phyloP scores from a whole-genome alignment of 2,113 vertebrate species.

The Rhinoderma darwinii region DNA sequence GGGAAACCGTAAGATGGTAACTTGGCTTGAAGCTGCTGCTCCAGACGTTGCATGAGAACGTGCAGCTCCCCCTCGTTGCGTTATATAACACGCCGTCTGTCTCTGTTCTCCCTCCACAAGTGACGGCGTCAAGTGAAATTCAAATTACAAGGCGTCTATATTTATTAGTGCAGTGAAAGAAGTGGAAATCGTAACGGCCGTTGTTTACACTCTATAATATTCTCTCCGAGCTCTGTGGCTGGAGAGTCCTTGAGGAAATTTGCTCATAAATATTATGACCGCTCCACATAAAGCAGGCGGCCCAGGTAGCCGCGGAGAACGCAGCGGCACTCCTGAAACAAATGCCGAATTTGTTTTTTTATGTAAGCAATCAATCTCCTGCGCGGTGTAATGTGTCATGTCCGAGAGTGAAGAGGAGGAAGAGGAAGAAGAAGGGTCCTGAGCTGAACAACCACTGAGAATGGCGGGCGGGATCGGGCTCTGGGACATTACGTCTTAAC shows the following conservation, averaged over 20 bases:
- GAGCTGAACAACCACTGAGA: too few species aligned
- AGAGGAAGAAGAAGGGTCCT: background rate
- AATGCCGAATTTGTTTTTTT: slow-evolving; percentile 27
- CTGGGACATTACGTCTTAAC: too few species aligned
- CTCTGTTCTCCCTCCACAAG: background rate
- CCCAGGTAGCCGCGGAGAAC: background rate
- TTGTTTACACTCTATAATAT: slow-evolving; percentile 52
- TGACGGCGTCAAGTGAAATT: background rate
- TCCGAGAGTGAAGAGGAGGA: background rate
- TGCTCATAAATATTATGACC: slow-evolving; percentile 53
- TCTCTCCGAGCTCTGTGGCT: background rate
- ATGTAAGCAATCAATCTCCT: slow-evolving; percentile 53
- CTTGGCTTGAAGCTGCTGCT: background rate
- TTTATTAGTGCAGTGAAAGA: slow-evolving; percentile 47
- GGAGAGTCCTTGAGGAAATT: slow-evolving; percentile 50
- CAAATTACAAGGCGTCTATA: background rate
- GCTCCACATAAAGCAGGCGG: slow-evolving; percentile 51
- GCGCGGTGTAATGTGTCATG: slow-evolving; percentile 40
- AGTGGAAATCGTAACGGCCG: background rate
- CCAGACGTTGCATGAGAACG: background rate
- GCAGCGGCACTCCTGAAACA: background rate
- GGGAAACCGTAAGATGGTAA: too few species aligned
- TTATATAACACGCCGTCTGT: background rate
- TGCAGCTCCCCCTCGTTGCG: background rate
- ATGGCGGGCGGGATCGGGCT: too few species aligned